These are phyloP conservation scores for Silurus meridionalis DNA, from an alignment of 2,113 vertebrate genomes.

Conservation along the genomic window DNA sequence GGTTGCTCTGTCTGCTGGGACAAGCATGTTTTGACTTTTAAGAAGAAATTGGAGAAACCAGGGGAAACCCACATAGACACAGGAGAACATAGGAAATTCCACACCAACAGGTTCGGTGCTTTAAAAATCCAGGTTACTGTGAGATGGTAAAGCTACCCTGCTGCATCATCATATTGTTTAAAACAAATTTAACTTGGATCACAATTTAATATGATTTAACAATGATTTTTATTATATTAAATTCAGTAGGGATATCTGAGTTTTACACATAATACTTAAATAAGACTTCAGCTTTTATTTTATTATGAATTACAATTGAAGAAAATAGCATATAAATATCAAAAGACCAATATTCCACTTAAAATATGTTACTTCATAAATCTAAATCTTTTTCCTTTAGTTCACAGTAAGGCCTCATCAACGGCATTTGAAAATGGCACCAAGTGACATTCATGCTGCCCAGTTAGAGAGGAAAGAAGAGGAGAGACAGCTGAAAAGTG, in stretches of 20 bases:
- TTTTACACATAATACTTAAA: not conserved
- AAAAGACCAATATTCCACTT: not conserved
- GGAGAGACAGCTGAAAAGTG: not conserved
- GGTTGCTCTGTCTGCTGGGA: not conserved
- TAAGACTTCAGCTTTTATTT: not conserved
- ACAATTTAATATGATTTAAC: not conserved
- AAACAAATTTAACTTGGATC: not conserved
- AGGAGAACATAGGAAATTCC: not conserved
- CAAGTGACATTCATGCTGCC: conserved; percentile 29
- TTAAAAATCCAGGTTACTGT: not conserved
- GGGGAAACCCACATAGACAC: not conserved
- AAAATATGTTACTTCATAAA: not conserved
- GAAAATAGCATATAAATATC: not conserved
- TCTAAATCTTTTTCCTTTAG: conserved; percentile 15
- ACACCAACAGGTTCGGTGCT: not conserved
- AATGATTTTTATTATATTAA: too few species aligned
- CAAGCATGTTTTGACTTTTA: not conserved
- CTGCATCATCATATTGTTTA: not conserved
- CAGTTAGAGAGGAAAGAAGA: not conserved
- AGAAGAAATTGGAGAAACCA: not conserved
- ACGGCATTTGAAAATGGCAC: conserved; percentile 29
- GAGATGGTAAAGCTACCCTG: not conserved
- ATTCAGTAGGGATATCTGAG: not conserved
- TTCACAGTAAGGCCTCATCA: conserved; percentile 34
- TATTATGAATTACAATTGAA: not conserved